A percentile compares a stretch with the other conserved stretches of the same genome.
phyloP scores from a whole-genome alignment of 1,140 invertebrate genomes.

The Colletes latitarsis region DNA sequence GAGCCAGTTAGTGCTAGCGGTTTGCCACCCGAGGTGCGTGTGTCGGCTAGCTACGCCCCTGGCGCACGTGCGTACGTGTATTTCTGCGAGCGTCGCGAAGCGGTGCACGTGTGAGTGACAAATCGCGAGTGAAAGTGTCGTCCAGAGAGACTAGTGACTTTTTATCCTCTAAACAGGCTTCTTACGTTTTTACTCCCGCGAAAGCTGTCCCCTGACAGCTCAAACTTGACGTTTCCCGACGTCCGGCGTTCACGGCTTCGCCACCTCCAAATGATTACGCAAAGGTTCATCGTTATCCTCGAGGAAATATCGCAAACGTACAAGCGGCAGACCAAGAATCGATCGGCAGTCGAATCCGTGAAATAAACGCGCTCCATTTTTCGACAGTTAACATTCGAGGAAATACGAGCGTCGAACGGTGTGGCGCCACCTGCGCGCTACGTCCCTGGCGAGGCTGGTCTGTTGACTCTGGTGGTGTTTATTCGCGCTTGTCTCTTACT shows the following conservation, averaged over 20 bases:
- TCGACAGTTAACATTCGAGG: background rate
- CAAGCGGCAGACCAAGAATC: background rate
- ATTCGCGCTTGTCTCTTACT: conserved; percentile 69
- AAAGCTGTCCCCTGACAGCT: conserved; percentile 29
- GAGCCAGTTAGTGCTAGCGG: conserved; percentile 12
- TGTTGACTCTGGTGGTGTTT: conserved; percentile 82
- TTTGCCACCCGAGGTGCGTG: conserved; percentile 44
- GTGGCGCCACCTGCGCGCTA: conserved; percentile 50
- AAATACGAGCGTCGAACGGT: conserved; percentile 1
- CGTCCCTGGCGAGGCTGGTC: conserved; percentile 55
- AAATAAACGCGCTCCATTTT: background rate
- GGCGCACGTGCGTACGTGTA: conserved; percentile 68
- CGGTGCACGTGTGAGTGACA: conserved; percentile 58
- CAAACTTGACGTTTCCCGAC: conserved; percentile 20
- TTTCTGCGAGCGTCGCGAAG: conserved; percentile 25
- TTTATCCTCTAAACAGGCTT: conserved; percentile 7
- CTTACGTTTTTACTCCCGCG: background rate
- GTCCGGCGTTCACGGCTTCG: background rate
- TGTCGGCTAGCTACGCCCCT: conserved; percentile 64
- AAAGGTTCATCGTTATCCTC: too few species aligned
- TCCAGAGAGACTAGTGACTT: conserved; percentile 20
- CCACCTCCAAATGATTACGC: background rate
- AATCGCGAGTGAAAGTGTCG: conserved; percentile 50
- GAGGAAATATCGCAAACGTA: background rate
- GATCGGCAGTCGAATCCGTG: background rate